Percentiles rank a stretch among this genome's conserved stretches.
Evolutionary conservation across 2,797 vertebrate species (phyloP).

Genomic region (Hyperoplus immaculatus): DNA sequence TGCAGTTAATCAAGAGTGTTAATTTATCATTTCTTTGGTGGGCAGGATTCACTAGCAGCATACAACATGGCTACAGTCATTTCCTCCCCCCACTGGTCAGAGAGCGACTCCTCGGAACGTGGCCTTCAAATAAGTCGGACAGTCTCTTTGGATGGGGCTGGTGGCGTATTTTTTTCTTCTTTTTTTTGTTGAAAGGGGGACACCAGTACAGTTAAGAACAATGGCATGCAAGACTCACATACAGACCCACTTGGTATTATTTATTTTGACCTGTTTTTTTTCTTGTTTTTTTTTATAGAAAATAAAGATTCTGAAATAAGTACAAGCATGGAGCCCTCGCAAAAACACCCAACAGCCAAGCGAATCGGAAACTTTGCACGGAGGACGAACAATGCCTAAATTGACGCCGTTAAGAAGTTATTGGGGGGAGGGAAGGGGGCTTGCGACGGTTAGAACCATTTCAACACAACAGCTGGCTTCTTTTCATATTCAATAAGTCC

Average conservation of each 20-base stretch:
- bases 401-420: slow-evolving; percentile 21
- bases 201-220: slow-evolving; percentile 79
- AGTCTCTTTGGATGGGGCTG: slow-evolving; percentile 83
- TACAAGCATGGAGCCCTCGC: slow-evolving; percentile 77
- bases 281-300: slow-evolving; percentile 70
- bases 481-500: slow-evolving; percentile 74
- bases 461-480: slow-evolving; percentile 77
- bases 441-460: slow-evolving; percentile 63
- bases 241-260: slow-evolving; percentile 74
- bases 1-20: not conserved
- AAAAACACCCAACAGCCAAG: slow-evolving; percentile 69
- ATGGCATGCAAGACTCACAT: slow-evolving; percentile 85
- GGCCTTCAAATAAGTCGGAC: slow-evolving; percentile 46
- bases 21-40: slow-evolving; percentile 24
- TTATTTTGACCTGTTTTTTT: not conserved
- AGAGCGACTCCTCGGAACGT: slow-evolving; percentile 38
- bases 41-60: slow-evolving; percentile 70
- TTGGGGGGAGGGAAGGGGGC: slow-evolving; percentile 24
- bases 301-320: slow-evolving; percentile 78
- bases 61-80: slow-evolving; percentile 37
- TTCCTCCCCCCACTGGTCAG: slow-evolving; percentile 25
- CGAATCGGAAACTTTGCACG: slow-evolving; percentile 43
- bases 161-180: slow-evolving; percentile 67
- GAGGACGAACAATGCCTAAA: slow-evolving; percentile 49
- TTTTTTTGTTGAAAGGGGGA: slow-evolving; percentile 52